Evolutionary conservation across 2,888 invertebrate species (phyloP), one percentile per base, ranked within the genome.

Genomic region (Acanthacorydalis orientalis): DNA sequence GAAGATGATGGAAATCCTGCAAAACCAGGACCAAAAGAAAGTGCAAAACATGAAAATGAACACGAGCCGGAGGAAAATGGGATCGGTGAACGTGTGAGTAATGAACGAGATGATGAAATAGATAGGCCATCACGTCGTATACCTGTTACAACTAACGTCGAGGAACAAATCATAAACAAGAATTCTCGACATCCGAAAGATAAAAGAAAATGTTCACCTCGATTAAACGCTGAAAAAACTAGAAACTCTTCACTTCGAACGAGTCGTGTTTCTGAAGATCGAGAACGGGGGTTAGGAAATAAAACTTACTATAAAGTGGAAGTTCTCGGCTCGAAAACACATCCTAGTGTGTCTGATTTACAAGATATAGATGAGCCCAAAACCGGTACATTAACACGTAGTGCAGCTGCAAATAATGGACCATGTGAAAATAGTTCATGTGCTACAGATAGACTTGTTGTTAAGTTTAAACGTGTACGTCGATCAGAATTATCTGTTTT

Each of bases 381-480:
- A 23, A 23, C 23, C 23, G 23, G 23, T 23, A 54, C 50, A 46
- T 48, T 32, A 47, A 48, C 16, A 42, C 46, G 23, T 23, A 14
- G 33, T 43, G 12, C 39, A 4, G 9, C 39, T 10, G 15, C 33
- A n/a, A 14, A 15, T 31, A 38, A 40, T 2, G 45, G 40, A 16
- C 47, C 47, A 15, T 50, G 47, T 8, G 53, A 48, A 31, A 58
- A 52, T 41, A 58, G 56, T n/a, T 47, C 11, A 37, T 53, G 49
- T 2, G 44, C 40, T 37, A 53, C 43, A 12, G 46, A 67, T 44
- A 64, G 77, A 1, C 68, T 83, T 31, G 81, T 83, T 16, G 83
- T 85, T 1, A 81, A 84, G 57, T 83, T 85, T 56, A 76, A 78
- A 46, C 81, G 83, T 52, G 76, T 85, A 14, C 69, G 85, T 4